These are phyloP conservation scores for Alcedo quadribrachys DNA, from an alignment of 2,797 vertebrate genomes.

Conservation along the genomic window DNA sequence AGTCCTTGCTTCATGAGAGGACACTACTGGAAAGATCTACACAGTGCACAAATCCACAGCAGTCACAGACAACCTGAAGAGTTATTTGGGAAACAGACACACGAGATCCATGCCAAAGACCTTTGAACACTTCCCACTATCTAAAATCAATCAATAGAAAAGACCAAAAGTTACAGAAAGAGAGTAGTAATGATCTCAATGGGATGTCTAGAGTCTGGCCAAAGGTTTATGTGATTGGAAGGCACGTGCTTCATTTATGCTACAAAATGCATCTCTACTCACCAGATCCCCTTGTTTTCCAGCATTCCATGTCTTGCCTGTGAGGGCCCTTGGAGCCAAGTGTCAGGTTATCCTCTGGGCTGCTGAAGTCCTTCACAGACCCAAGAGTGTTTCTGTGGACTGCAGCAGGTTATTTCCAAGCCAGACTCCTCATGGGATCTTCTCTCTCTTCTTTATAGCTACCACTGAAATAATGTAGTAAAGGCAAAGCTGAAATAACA, in stretches of 20 bases:
- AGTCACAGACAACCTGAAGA: neutral
- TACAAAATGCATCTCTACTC: neutral
- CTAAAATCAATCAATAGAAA: neutral
- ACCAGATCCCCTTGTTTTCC: neutral
- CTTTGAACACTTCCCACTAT: neutral
- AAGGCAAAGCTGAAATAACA: conserved; percentile 3
- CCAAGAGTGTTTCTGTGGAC: neutral
- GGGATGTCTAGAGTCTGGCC: neutral
- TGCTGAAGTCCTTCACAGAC: neutral
- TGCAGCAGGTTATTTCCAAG: conserved; percentile 7
- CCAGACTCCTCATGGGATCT: neutral
- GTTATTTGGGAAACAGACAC: neutral
- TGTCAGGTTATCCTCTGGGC: neutral
- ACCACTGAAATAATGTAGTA: neutral
- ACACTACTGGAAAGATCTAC: neutral
- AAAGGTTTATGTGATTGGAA: neutral
- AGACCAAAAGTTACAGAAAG: neutral
- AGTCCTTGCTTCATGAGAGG: neutral
- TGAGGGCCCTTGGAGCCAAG: neutral
- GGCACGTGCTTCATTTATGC: neutral
- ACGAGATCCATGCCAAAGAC: neutral
- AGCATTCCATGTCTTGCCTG: neutral
- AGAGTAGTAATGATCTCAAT: neutral
- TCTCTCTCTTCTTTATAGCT: neutral
- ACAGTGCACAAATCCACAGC: neutral